Conservation (phyloP, 2,888 invertebrate genomes). For the Drosophila kuntzei region DNA sequence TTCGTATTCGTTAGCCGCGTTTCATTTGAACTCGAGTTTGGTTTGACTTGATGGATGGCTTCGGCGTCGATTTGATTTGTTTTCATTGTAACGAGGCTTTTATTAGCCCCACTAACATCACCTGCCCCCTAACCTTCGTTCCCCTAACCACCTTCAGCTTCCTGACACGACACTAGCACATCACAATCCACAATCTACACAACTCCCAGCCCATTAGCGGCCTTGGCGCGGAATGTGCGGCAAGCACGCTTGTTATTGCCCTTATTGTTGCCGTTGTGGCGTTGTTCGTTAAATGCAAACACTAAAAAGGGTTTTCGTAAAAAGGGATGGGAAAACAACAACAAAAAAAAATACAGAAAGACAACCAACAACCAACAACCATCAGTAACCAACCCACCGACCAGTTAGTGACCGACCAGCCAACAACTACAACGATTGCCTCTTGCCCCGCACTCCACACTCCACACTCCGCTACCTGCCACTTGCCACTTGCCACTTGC, state of each 20-base stretch:
- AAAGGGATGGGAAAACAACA: slow-evolving; percentile 42
- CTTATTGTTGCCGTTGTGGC: slow-evolving; percentile 58
- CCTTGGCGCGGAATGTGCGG: slow-evolving; percentile 58
- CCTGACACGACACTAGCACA: slow-evolving; percentile 44
- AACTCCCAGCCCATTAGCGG: slow-evolving; percentile 45
- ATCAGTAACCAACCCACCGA: slow-evolving; percentile 38
- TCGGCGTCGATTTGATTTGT: slow-evolving; percentile 76
- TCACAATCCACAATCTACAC: slow-evolving; percentile 5
- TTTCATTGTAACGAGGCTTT: slow-evolving; percentile 80
- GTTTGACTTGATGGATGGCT: slow-evolving; percentile 73
- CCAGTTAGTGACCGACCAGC: slow-evolving; percentile 50
- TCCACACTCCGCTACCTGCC: not conserved
- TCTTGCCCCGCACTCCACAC: not conserved
- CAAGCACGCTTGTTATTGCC: slow-evolving; percentile 66
- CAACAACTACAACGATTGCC: slow-evolving; percentile 30
- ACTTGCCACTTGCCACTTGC: slow-evolving; percentile 9
- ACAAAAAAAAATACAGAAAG: slow-evolving; percentile 10
- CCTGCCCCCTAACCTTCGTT: not conserved
- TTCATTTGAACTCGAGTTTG: slow-evolving; percentile 71
- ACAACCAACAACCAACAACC: slow-evolving; percentile 24
- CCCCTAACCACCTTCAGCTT: slow-evolving; percentile 3
- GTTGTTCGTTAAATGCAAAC: slow-evolving; percentile 79
- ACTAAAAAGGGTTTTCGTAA: slow-evolving; percentile 73
- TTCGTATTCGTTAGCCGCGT: slow-evolving; percentile 64
- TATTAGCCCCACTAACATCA: slow-evolving; percentile 63